Conservation (phyloP, 2,888 invertebrate species). For the Tetranychus piercei region DNA sequence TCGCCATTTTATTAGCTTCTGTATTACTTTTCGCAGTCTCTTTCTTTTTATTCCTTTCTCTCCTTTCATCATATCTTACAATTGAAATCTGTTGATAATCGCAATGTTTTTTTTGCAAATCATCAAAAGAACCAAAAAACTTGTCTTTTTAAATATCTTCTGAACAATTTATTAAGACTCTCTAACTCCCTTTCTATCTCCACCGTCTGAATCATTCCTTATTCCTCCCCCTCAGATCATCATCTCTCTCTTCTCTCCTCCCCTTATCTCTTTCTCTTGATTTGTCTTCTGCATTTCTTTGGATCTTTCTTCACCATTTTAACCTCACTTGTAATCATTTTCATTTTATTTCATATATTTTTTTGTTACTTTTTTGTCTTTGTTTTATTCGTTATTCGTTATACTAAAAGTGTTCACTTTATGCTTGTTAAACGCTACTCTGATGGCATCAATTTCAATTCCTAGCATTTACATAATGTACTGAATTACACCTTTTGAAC, state of each 20-base stretch:
- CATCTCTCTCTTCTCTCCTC: not conserved
- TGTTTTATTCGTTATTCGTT: not conserved
- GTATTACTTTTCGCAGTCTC: too few relatives aligned
- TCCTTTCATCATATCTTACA: too few relatives aligned
- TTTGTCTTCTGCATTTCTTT: not conserved
- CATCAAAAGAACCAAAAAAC: not conserved
- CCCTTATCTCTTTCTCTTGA: not conserved
- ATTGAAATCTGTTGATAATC: too few relatives aligned
- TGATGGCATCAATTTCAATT: too few relatives aligned
- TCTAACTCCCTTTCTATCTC: constrained; percentile 1
- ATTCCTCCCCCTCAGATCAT: not conserved
- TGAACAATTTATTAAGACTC: not conserved
- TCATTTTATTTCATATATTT: not conserved
- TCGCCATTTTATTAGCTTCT: too few relatives aligned
- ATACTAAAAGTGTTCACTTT: not conserved
- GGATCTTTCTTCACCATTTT: not conserved
- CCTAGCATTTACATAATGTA: too few relatives aligned
- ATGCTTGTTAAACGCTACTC: not conserved
- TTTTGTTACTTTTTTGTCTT: not conserved
- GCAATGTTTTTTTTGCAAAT: not conserved
- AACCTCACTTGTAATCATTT: not conserved
- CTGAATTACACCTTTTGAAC: too few relatives aligned
- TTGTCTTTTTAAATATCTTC: not conserved
- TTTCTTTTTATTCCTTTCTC: too few relatives aligned
- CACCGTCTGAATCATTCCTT: not conserved